phyloP scores from a whole-genome alignment of 2,113 vertebrate genomes.

The Epinephelus lanceolatus region DNA sequence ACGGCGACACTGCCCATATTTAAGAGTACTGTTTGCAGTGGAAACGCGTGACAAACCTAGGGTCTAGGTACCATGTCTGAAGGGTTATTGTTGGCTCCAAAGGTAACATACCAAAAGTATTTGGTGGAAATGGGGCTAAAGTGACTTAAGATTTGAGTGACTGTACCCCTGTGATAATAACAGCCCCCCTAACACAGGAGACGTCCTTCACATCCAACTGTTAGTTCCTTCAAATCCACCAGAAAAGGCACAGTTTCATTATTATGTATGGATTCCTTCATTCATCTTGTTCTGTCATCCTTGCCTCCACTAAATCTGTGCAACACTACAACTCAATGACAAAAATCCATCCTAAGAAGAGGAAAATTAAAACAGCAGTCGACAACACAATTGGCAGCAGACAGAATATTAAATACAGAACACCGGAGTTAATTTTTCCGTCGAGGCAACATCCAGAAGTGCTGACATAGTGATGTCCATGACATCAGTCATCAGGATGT shows the following conservation, averaged over 20 bases:
- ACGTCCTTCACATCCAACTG: neutral
- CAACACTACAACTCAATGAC: constrained; percentile 16
- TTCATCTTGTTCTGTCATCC: neutral
- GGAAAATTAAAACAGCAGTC: neutral
- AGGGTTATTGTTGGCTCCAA: no score
- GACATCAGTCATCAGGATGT: constrained; percentile 18
- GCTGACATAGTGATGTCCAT: constrained; percentile 18
- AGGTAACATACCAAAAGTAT: no score
- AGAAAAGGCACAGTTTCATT: neutral
- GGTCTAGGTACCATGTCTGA: no score
- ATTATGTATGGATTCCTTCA: neutral
- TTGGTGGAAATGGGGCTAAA: no score
- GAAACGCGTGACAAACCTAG: no score
- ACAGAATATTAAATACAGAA: neutral
- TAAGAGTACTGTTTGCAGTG: no score
- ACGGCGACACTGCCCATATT: no score
- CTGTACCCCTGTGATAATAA: neutral
- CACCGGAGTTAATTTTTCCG: neutral
- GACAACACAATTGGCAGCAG: neutral
- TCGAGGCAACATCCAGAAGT: constrained; percentile 13
- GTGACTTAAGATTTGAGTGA: no score
- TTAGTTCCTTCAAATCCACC: neutral
- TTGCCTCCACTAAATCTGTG: neutral
- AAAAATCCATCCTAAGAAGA: neutral
- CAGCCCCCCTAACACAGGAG: neutral